A percentile compares a stretch with the other conserved stretches of the same genome.
Evolutionary conservation across 2,888 invertebrate genomes (phyloP).

Genomic region (Heliconius charithonia): DNA sequence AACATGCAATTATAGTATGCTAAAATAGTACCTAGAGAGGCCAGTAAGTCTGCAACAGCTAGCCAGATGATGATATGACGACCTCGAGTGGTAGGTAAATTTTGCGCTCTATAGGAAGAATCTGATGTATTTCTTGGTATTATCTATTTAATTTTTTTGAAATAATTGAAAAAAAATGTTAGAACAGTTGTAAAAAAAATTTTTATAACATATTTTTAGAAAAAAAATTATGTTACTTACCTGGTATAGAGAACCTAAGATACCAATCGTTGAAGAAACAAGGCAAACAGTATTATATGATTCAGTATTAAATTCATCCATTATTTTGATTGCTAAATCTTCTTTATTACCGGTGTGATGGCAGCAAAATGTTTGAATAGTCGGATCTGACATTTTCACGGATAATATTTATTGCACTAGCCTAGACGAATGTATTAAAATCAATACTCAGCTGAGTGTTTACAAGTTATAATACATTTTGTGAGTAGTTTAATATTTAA

Average conservation of each 20-base stretch:
- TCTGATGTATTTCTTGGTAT: slow-evolving; percentile 84
- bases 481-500: background rate
- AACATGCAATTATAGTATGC: slow-evolving; percentile 34
- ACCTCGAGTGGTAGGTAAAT: slow-evolving; percentile 85
- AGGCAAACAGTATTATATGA: slow-evolving; percentile 90
- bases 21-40: slow-evolving; percentile 86
- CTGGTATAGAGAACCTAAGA: slow-evolving; percentile 90
- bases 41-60: slow-evolving; percentile 90
- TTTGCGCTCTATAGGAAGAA: slow-evolving; percentile 81
- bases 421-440: slow-evolving; percentile 1
- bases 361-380: slow-evolving; percentile 92
- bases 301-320: slow-evolving; percentile 89
- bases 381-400: slow-evolving; percentile 89
- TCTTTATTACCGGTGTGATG: slow-evolving; percentile 86
- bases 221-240: slow-evolving; percentile 67
- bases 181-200: background rate
- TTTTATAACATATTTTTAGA: background rate
- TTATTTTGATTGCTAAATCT: slow-evolving; percentile 86
- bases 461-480: slow-evolving; percentile 4
- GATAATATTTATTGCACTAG: background rate
- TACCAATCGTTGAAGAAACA: slow-evolving; percentile 88
- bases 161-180: background rate
- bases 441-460: slow-evolving; percentile 4
- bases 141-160: slow-evolving; percentile 76
- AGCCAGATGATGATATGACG: slow-evolving; percentile 90